Percentiles rank a stretch among this genome's conserved stretches.
Evolutionary conservation across 2,113 vertebrate species (phyloP).

Genomic region (Aleadryas rufinucha): DNA sequence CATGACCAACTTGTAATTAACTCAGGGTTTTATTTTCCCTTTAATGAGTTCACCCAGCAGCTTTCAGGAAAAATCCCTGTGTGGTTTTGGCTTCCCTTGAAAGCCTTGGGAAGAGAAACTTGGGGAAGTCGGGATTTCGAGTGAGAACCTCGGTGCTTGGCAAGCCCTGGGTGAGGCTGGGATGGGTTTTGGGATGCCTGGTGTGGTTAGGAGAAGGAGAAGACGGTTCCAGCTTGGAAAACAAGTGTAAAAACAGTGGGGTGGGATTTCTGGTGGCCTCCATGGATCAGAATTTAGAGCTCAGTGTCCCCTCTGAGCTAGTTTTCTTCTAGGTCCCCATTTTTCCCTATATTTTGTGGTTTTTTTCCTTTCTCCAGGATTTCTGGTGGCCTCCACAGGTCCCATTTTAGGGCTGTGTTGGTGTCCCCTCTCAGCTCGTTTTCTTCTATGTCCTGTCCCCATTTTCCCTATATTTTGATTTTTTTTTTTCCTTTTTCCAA

Average conservation of each 20-base stretch:
- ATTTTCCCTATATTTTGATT: neutral
- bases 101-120: slow-evolving; percentile 2
- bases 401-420: neutral
- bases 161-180: neutral
- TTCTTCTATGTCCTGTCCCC: neutral
- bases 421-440: neutral
- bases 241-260: fast-evolving
- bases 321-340: fast-evolving
- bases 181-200: neutral
- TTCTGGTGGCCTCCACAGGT: fast-evolving
- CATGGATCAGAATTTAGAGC: neutral
- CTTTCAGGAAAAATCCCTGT: neutral
- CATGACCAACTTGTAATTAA: slow-evolving; percentile 17
- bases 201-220: neutral
- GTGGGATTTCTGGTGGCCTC: neutral
- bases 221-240: neutral
- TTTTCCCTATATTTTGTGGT: neutral
- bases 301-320: neutral
- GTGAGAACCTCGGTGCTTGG: neutral
- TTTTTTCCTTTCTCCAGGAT: neutral
- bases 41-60: slow-evolving; percentile 24
- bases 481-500: neutral
- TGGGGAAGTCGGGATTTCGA: neutral
- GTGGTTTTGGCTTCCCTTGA: slow-evolving; percentile 47
- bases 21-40: neutral